Evolutionary conservation across 1,140 invertebrate genomes (phyloP).

Genomic region (Macrostomum lignano): DNA sequence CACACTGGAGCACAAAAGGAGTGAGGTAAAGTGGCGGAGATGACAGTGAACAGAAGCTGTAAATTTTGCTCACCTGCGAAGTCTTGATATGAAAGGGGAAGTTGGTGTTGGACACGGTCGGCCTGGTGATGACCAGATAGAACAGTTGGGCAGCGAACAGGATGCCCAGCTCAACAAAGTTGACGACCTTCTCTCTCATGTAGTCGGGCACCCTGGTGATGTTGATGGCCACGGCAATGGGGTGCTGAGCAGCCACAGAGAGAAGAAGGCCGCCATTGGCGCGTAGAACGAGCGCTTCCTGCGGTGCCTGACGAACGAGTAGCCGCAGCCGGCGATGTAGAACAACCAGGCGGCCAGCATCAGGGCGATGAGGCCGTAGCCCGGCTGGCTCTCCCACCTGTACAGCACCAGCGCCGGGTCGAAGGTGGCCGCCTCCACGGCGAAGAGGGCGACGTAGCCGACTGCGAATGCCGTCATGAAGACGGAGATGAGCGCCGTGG

Average conservation of each 20-base stretch:
- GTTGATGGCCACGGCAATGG: too few relatives aligned
- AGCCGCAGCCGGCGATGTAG: slow-evolving; percentile 43
- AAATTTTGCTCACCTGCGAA: slow-evolving; percentile 34
- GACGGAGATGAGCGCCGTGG: slow-evolving; percentile 43
- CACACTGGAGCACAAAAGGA: too few relatives aligned
- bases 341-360: slow-evolving; percentile 50
- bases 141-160: slow-evolving; percentile 45
- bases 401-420: slow-evolving; percentile 62
- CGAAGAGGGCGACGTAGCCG: slow-evolving; percentile 41
- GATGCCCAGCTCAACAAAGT: slow-evolving; percentile 43
- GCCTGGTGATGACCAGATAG: slow-evolving; percentile 50
- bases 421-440: slow-evolving; percentile 47
- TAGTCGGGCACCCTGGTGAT: too few relatives aligned
- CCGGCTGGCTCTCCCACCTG: slow-evolving; percentile 56
- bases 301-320: too few relatives aligned
- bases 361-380: slow-evolving; percentile 48
- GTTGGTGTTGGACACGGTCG: slow-evolving; percentile 47
- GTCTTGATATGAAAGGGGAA: slow-evolving; percentile 58
- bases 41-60: too few relatives aligned
- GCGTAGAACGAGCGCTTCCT: too few relatives aligned
- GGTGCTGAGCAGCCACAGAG: too few relatives aligned
- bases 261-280: too few relatives aligned
- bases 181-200: slow-evolving; percentile 61
- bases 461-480: slow-evolving; percentile 46
- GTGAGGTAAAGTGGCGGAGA: too few relatives aligned